Evolutionary conservation across 1,140 invertebrate genomes (phyloP), one percentile per base, ranked within the genome.

Genomic region (Microplitis demolitor): DNA sequence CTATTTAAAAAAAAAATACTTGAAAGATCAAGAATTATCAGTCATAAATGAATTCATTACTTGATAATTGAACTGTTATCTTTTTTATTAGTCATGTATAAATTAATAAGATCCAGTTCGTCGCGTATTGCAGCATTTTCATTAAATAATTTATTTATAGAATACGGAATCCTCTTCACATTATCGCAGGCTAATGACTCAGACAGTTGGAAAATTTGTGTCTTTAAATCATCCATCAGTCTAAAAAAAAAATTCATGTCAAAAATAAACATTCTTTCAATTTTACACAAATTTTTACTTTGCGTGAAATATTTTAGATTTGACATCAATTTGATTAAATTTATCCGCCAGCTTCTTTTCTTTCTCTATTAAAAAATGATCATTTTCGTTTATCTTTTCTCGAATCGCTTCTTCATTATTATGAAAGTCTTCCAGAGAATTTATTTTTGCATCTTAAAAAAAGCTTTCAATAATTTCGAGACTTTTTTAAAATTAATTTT

Each of bases 351-450:
- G 4, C 3, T 78, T 60, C 35, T 78, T 45, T 53, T 83, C 78
- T 34, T 80, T 77, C 4, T 75, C 1, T 11, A 51, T 11, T 13
- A 81, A 67, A 1, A 50, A 51, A 61, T 79, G 14, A 53, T 79
- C 69, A 31, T 62, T 54, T 8, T 13, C 13, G 61, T 77, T 39
- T 0, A 81, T 74, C 67, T 81, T 85, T 39, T 76, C 54, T 56
- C 72, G 50, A 3, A 85, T 66, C 37, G 8, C 9, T 9, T 37
- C 11, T 67, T 79, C 75, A 1, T 14, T 64, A 9, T 62, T 72
- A 72, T 83, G 85, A 69, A 78, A 86, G 72, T 85, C 78, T 69
- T 86, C 79, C 33, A 86, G 67, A 33, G 66, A 66, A 69, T 83
- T 84, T 54, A 81, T 80, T 72, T 78, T 81, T 3, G 79, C 77